A percentile compares a stretch with the other conserved stretches of the same genome.
Conservation (phyloP, 1,140 invertebrate species). For the Heliconius nattereri region DNA sequence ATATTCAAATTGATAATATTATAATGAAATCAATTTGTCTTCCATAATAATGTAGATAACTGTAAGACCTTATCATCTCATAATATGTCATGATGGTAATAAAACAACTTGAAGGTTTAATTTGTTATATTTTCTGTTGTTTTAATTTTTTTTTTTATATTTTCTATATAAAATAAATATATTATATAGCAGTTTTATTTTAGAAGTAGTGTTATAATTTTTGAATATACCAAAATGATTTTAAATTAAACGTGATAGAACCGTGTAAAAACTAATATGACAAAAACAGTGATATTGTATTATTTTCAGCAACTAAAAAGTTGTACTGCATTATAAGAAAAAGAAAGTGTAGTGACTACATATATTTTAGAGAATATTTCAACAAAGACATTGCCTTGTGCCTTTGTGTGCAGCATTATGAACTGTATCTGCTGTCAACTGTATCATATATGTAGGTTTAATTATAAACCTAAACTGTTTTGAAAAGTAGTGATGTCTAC, state of each 20-base stretch:
- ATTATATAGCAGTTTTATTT: too few species aligned
- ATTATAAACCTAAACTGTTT: not conserved
- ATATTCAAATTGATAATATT: conserved; percentile 22
- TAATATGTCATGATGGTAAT: not conserved
- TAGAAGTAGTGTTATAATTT: too few species aligned
- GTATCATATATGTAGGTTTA: not conserved
- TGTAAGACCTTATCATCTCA: not conserved
- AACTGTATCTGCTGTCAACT: conserved; percentile 7
- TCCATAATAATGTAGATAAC: conserved; percentile 16
- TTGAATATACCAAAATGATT: too few species aligned
- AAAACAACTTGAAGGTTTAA: not conserved
- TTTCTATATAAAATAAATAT: too few species aligned
- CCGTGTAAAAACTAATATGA: too few species aligned
- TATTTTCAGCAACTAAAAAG: not conserved
- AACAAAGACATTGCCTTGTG: conserved; percentile 6
- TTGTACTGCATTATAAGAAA: not conserved
- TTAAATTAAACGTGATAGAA: too few species aligned
- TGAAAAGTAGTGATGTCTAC: not conserved
- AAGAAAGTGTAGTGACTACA: not conserved
- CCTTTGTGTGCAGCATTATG: conserved; percentile 5
- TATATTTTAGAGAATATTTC: not conserved
- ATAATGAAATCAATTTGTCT: conserved; percentile 17
- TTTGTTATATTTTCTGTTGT: too few species aligned
- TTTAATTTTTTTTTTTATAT: too few species aligned
- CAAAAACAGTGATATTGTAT: not conserved